Evolutionary conservation across 2,888 invertebrate genomes (phyloP).

Genomic region (Orthonychiurus folsomi): DNA sequence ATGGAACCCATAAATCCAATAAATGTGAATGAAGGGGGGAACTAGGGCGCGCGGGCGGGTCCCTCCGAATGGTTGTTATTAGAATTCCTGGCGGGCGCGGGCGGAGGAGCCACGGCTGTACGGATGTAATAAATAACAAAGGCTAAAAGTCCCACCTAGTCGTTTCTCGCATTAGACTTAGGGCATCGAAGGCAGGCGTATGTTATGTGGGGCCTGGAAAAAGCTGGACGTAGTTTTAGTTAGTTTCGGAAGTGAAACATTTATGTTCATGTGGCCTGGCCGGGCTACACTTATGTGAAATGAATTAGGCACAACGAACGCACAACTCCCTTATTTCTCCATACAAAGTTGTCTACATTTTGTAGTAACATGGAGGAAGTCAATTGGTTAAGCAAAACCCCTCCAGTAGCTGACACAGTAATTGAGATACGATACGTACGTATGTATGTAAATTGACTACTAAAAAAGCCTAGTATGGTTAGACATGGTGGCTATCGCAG

Average conservation of each 20-base stretch:
- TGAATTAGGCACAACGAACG: not conserved
- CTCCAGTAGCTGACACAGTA: too few species aligned
- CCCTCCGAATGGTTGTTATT: not conserved
- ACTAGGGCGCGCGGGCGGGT: not conserved
- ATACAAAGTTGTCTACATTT: not conserved
- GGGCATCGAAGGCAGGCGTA: too few species aligned
- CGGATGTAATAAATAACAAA: not conserved
- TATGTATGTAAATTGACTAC: too few species aligned
- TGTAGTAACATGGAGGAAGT: not conserved
- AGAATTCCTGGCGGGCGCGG: not conserved
- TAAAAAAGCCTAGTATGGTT: not conserved
- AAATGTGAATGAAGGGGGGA: not conserved
- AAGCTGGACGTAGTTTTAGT: too few species aligned
- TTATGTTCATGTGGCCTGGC: not conserved
- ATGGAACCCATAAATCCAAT: not conserved
- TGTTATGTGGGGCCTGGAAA: too few species aligned
- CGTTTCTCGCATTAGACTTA: too few species aligned
- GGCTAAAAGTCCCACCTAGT: too few species aligned
- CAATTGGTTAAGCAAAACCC: too few species aligned
- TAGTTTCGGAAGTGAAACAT: too few species aligned
- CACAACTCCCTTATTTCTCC: not conserved
- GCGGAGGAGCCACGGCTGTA: constrained; percentile 2
- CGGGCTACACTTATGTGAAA: not conserved
- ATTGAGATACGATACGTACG: too few species aligned
- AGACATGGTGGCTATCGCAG: not conserved